Evolutionary conservation across 2,113 vertebrate genomes (phyloP).

Genomic region (Prunella fulvescens): DNA sequence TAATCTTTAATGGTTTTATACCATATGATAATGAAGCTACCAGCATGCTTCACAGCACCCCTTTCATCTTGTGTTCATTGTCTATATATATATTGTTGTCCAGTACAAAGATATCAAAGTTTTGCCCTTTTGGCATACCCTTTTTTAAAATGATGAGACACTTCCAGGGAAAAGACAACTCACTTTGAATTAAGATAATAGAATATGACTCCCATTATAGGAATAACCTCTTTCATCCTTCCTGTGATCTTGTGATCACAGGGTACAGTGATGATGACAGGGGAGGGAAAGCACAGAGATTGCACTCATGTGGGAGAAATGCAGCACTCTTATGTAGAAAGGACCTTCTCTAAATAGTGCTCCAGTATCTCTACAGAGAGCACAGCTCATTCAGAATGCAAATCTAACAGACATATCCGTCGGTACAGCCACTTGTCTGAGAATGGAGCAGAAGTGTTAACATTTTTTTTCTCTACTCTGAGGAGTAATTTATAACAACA

Average conservation of each 20-base stretch:
- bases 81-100: background rate
- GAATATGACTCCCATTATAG: background rate
- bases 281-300: background rate
- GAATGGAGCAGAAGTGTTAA: constrained; percentile 7
- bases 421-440: background rate
- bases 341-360: background rate
- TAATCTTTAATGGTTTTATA: background rate
- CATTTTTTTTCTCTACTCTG: background rate
- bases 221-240: background rate
- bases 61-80: background rate
- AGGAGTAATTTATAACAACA: constrained; percentile 50
- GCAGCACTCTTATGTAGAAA: background rate
- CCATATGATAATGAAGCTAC: background rate
- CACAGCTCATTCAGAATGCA: background rate
- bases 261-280: background rate
- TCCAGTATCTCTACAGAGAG: background rate
- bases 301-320: background rate
- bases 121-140: background rate
- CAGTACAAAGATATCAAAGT: background rate
- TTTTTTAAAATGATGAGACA: background rate
- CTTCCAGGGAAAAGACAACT: background rate
- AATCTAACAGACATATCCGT: background rate
- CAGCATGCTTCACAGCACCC: background rate
- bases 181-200: background rate
- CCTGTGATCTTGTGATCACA: background rate